These are phyloP conservation scores for Julus scanicus DNA, from an alignment of 2,888 invertebrate genomes.

Conservation along the genomic window DNA sequence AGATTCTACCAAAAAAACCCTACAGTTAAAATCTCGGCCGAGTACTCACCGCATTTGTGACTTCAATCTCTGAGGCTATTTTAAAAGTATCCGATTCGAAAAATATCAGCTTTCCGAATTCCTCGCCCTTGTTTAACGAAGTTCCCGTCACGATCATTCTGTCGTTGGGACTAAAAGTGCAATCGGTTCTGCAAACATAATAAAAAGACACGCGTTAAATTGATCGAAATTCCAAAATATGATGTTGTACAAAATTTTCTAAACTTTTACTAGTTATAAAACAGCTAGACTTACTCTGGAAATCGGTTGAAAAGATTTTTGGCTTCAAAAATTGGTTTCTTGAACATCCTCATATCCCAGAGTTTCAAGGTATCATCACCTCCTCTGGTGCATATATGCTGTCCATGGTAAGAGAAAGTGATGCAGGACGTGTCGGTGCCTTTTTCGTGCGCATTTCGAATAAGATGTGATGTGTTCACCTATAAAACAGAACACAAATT, in stretches of 20 bases:
- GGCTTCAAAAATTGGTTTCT: conserved; percentile 78
- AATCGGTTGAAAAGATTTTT: conserved; percentile 83
- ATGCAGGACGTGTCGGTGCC: conserved; percentile 85
- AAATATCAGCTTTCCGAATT: conserved; percentile 78
- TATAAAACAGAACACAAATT: conserved; percentile 59
- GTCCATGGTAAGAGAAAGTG: conserved; percentile 87
- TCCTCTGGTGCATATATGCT: conserved; percentile 80
- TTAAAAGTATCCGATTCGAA: conserved; percentile 82
- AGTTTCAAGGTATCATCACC: conserved; percentile 93
- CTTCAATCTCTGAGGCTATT: conserved; percentile 77
- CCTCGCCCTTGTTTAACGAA: conserved; percentile 76
- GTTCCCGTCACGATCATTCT: conserved; percentile 87
- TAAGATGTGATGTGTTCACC: conserved; percentile 82
- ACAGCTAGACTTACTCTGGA: conserved; percentile 66
- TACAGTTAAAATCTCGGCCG: neutral
- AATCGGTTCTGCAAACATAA: conserved; percentile 69
- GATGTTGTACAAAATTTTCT: too few relatives aligned
- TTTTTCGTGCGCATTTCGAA: conserved; percentile 82
- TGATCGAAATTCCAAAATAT: neutral
- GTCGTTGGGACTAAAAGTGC: conserved; percentile 92
- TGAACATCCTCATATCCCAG: conserved; percentile 91
- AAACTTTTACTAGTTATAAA: too few relatives aligned
- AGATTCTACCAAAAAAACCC: neutral
- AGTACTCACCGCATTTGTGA: conserved; percentile 74
- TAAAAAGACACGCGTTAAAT: neutral